These are phyloP conservation scores for Drosophila tani DNA, from an alignment of 1,140 invertebrate genomes.

Conservation along the genomic window DNA sequence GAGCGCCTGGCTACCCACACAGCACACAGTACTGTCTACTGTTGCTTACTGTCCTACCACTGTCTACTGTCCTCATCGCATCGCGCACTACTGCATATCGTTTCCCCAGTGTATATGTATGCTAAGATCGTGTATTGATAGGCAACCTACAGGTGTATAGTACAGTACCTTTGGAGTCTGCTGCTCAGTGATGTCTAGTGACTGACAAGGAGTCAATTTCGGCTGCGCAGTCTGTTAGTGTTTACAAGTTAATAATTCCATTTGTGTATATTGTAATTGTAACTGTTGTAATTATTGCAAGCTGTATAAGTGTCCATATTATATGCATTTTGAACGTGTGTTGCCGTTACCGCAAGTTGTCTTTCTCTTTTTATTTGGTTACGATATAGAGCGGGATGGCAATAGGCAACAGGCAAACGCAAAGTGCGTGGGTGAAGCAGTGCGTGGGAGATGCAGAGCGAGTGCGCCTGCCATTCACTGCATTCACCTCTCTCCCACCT, in stretches of 20 bases:
- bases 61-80: not conserved
- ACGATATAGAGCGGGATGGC: not conserved
- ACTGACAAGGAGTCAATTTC: constrained; percentile 21
- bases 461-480: not conserved
- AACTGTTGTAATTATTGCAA: constrained; percentile 49
- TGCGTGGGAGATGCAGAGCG: not conserved
- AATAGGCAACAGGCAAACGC: no score
- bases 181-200: constrained; percentile 12
- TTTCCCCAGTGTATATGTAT: constrained; percentile 4
- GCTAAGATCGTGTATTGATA: constrained; percentile 17
- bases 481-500: not conserved
- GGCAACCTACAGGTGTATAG: constrained; percentile 15
- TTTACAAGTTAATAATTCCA: constrained; percentile 29
- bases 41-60: constrained; percentile 2
- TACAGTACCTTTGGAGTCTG: constrained; percentile 27
- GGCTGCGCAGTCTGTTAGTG: constrained; percentile 34
- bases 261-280: constrained; percentile 44
- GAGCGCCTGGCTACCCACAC: not conserved
- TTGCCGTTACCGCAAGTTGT: constrained; percentile 37
- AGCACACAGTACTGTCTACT: constrained; percentile 19
- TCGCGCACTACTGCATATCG: not conserved
- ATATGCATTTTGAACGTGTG: constrained; percentile 54
- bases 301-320: constrained; percentile 54
- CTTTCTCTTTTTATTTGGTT: not conserved
- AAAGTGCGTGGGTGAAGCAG: no score